A percentile compares a stretch with the other conserved stretches of the same genome.
These are phyloP conservation scores for Cladorhizidae sp. DNA, from an alignment of 37 sponge, comb jelly and placozoan genomes.

Conservation along the genomic window DNA sequence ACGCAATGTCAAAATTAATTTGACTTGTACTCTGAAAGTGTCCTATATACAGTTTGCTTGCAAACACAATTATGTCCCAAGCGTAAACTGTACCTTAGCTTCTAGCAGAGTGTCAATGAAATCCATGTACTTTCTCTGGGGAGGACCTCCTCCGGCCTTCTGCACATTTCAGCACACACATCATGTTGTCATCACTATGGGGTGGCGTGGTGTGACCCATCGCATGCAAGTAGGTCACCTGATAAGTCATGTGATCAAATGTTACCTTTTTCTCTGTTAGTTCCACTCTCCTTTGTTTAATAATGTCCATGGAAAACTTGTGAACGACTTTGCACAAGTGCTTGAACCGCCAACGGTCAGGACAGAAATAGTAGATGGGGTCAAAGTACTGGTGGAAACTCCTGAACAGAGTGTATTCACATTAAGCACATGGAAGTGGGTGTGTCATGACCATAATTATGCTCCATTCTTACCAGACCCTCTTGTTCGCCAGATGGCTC, in stretches of 20 bases:
- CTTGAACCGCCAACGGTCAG: too few relatives aligned
- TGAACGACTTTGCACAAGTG: too few relatives aligned
- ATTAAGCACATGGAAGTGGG: neutral
- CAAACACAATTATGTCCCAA: neutral
- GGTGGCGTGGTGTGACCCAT: too few relatives aligned
- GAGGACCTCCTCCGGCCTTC: slow-evolving; percentile 13
- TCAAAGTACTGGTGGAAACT: slow-evolving; percentile 65
- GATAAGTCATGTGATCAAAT: neutral
- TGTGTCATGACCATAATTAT: neutral
- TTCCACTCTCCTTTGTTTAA: slow-evolving; percentile 35
- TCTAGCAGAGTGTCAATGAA: slow-evolving; percentile 78
- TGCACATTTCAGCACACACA: too few relatives aligned
- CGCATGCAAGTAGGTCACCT: neutral
- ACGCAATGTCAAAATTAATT: too few relatives aligned
- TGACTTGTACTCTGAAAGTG: too few relatives aligned
- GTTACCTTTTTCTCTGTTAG: slow-evolving; percentile 43
- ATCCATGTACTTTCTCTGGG: slow-evolving; percentile 63
- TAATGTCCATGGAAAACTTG: too few relatives aligned
- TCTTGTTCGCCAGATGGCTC: slow-evolving; percentile 22
- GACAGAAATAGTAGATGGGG: too few relatives aligned
- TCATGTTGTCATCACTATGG: too few relatives aligned
- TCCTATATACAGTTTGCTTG: too few relatives aligned
- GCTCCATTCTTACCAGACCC: slow-evolving; percentile 40
- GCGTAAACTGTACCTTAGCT: slow-evolving; percentile 55
- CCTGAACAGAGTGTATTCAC: slow-evolving; percentile 13